Conservation (phyloP, 1,140 invertebrate genomes). For the Cotesia typhae region DNA sequence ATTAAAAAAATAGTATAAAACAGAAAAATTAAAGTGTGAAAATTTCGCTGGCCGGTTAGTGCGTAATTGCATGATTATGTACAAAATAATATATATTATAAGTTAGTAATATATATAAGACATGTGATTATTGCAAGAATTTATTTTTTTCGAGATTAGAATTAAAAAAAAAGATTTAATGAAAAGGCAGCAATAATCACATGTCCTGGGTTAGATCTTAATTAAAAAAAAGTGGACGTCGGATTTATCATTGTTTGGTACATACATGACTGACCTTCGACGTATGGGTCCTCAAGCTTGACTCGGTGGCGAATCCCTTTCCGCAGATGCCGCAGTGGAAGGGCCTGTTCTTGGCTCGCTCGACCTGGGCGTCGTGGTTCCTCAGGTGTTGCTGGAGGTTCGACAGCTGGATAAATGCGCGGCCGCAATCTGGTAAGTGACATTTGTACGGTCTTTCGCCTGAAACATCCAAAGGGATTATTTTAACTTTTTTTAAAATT, state of each 20-base stretch:
- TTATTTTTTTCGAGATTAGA: neutral
- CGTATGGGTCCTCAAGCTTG: conserved; percentile 92
- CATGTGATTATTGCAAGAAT: neutral
- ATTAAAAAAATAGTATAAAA: too few relatives aligned
- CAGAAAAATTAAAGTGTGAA: too few relatives aligned
- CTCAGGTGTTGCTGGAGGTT: conserved; percentile 96
- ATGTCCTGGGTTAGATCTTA: conserved; percentile 21
- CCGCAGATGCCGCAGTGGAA: conserved; percentile 97
- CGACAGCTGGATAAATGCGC: conserved; percentile 96
- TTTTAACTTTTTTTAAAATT: conserved; percentile 31
- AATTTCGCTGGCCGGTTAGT: too few relatives aligned
- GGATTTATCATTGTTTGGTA: conserved; percentile 62
- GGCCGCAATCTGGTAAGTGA: conserved; percentile 92
- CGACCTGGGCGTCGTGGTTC: conserved; percentile 95
- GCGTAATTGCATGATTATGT: too few relatives aligned
- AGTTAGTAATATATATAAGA: conserved; percentile 1
- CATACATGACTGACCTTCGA: conserved; percentile 91
- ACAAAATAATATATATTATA: neutral
- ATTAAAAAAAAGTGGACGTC: conserved; percentile 56
- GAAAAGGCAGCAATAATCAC: neutral
- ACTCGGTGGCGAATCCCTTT: conserved; percentile 95
- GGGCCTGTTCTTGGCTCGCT: conserved; percentile 92
- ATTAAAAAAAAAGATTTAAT: neutral
- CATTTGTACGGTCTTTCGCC: conserved; percentile 97
- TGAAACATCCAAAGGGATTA: conserved; percentile 67